Conservation (phyloP, 2,888 invertebrate genomes). For the Nomada ferruginata region DNA sequence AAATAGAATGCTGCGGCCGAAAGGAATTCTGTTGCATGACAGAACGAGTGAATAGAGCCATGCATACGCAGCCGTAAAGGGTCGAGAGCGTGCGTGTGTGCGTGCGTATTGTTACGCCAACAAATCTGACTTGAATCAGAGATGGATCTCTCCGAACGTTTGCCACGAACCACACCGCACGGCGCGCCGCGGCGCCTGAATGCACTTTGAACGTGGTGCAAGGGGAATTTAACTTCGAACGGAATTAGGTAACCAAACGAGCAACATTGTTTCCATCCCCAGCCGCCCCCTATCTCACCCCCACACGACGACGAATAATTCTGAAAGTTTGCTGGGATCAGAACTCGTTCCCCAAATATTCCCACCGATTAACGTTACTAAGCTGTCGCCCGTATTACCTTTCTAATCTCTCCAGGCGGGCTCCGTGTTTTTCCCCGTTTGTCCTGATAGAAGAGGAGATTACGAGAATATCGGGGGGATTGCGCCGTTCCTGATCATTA, state of each 20-base stretch:
- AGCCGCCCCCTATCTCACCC: neutral
- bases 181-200: slow-evolving; percentile 51
- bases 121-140: slow-evolving; percentile 71
- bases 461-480: neutral
- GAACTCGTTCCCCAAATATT: slow-evolving; percentile 44
- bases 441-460: too few species aligned
- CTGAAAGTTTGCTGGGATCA: slow-evolving; percentile 49
- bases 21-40: slow-evolving; percentile 55
- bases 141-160: slow-evolving; percentile 68
- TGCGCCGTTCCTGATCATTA: neutral
- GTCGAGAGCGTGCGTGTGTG: neutral
- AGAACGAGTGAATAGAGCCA: slow-evolving; percentile 18
- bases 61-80: neutral
- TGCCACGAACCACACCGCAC: slow-evolving; percentile 55
- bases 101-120: slow-evolving; percentile 64
- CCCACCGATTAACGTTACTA: slow-evolving; percentile 30
- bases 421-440: neutral
- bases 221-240: slow-evolving; percentile 67
- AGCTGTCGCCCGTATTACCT: slow-evolving; percentile 26
- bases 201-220: slow-evolving; percentile 69
- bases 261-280: slow-evolving; percentile 41
- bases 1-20: slow-evolving; percentile 25
- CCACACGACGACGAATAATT: slow-evolving; percentile 41
- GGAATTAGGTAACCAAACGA: slow-evolving; percentile 74
- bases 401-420: neutral